A percentile compares a stretch with the other conserved stretches of the same genome.
These are phyloP conservation scores for Hipparchia sbordonii DNA, from an alignment of 2,888 invertebrate species.

Conservation along the genomic window DNA sequence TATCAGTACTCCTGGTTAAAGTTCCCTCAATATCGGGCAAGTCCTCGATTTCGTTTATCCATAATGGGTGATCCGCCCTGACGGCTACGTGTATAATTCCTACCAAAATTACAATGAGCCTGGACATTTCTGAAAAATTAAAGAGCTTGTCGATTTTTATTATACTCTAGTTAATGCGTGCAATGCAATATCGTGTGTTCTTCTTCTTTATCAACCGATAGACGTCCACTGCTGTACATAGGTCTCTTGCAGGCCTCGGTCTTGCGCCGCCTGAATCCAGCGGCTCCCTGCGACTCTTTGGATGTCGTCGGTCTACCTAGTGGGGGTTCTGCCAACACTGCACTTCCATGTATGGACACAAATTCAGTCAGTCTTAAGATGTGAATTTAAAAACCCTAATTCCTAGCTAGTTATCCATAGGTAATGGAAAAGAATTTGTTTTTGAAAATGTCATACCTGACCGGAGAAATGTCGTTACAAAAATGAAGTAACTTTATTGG, in stretches of 20 bases:
- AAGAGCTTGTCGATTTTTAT: neutral
- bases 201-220: neutral
- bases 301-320: no score
- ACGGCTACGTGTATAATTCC: constrained; percentile 54
- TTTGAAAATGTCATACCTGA: constrained; percentile 20
- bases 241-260: no score
- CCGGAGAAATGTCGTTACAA: constrained; percentile 51
- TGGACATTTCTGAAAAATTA: constrained; percentile 56
- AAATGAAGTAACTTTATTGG: constrained; percentile 31
- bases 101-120: constrained; percentile 42
- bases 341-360: no score
- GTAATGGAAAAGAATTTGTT: no score
- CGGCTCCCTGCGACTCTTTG: no score
- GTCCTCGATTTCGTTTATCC: constrained; percentile 60
- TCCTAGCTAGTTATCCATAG: no score
- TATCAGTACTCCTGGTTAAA: constrained; percentile 49
- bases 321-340: no score
- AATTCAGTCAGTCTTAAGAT: no score
- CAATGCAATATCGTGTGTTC: no score
- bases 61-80: constrained; percentile 58
- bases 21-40: constrained; percentile 26
- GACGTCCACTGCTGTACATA: neutral
- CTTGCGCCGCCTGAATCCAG: no score
- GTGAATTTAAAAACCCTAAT: no score
- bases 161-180: neutral